These are phyloP conservation scores for Sitta europaea DNA, from an alignment of 2,113 vertebrate genomes.

Conservation along the genomic window DNA sequence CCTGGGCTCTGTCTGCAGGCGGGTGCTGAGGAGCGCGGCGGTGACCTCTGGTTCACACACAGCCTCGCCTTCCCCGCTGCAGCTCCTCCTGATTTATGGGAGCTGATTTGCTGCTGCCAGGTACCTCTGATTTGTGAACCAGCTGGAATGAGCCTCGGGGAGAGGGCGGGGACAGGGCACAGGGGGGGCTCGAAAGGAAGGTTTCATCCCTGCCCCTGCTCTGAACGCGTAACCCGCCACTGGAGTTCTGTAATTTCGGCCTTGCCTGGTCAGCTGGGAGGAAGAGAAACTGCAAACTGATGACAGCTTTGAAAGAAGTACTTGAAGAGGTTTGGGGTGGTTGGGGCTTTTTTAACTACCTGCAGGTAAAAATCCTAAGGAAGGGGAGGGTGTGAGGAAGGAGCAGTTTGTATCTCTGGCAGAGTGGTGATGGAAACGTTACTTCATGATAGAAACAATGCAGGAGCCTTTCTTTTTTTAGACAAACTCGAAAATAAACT, in stretches of 20 bases:
- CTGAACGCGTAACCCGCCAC: neutral
- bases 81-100: conserved; percentile 4
- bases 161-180: neutral
- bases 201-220: neutral
- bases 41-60: neutral
- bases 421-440: neutral
- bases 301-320: conserved; percentile 27
- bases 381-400: neutral
- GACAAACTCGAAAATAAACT: neutral
- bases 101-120: conserved; percentile 39
- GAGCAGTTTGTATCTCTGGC: neutral
- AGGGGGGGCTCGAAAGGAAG: neutral
- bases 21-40: accelerated
- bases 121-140: conserved; percentile 50
- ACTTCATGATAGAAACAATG: neutral
- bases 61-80: neutral
- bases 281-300: conserved; percentile 32
- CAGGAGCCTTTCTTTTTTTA: neutral
- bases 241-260: conserved; percentile 3
- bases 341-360: neutral
- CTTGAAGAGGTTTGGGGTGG: neutral
- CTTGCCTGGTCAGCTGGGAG: neutral
- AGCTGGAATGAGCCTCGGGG: conserved; percentile 58
- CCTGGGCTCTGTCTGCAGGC: accelerated
- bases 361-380: neutral